Base-by-base conservation (phyloP, 2,888 invertebrate genomes). In the Epistrophella euchroma region DNA sequence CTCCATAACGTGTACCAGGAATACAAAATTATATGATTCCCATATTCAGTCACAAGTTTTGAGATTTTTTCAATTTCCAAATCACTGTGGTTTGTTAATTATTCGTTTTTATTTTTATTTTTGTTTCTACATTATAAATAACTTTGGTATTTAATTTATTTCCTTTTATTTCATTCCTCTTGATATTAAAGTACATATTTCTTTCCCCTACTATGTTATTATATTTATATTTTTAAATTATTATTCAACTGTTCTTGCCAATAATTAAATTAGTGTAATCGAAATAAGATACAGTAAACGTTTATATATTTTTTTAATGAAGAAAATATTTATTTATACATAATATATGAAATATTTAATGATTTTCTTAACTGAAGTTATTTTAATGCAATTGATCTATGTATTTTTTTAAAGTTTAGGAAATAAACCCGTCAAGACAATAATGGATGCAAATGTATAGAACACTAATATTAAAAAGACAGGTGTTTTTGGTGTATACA, bases 151-250 rank as follows among this genome's bases (percentile, higher is more conserved):
- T 68, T 52, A 1, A 60, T 40, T 52, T 1, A 60, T 40, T 22
- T 40, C 13, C 6, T 70, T 4, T 70, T 55, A 55, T 28, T 75
- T 70, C 17, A 70, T 62, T 60, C 25, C 40, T 71, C 52, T 55
- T 40, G 43, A 17, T 45, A 17, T 45, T 17, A n/a, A 17, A 17
- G 7, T 9, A n/a, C n/a, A n/a, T n/a, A 45, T 7, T 45, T 45
- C 0, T 17, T 17, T 17, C 43, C 7, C n/a, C 15, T 2, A 28
- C 56, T 32, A 19, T 32, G n/a, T 40, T 47, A 55, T 35, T 50
- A 17, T 37, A 40, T 13, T 9, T 60, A 50, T 13, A 4, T 60
- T 55, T 60, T 22, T n/a, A 15, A 60, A 19, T 25, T 47, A 52
- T 10, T n/a, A 28, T 55, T 32, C 5, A 17, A 35, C 32, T 32